These are phyloP conservation scores for Mastacembelus armatus DNA, from an alignment of 2,797 vertebrate genomes.

Conservation along the genomic window DNA sequence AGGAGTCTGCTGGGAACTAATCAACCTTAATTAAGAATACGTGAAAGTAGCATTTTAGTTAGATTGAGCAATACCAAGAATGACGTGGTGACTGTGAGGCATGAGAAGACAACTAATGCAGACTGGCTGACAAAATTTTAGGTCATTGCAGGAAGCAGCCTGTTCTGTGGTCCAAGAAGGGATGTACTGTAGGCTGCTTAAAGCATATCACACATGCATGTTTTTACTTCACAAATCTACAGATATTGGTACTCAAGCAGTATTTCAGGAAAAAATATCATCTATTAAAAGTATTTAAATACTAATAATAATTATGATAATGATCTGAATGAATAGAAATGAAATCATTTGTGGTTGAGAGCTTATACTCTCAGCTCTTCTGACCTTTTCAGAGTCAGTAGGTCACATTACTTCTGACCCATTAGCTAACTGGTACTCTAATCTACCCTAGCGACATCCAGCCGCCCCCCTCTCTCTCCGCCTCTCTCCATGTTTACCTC, in stretches of 20 bases:
- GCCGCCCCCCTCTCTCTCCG: conserved; percentile 36
- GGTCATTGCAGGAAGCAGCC: not conserved
- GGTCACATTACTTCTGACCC: conserved; percentile 76
- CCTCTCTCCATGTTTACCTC: conserved; percentile 56
- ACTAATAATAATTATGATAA: not conserved
- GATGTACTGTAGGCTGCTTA: not conserved
- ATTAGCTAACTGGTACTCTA: conserved; percentile 72
- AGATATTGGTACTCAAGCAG: not conserved
- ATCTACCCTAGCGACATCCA: conserved; percentile 65
- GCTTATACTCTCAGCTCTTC: conserved; percentile 17
- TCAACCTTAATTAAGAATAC: conserved; percentile 4
- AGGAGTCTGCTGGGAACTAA: not conserved
- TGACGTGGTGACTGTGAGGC: conserved; percentile 5
- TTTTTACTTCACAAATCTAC: not conserved
- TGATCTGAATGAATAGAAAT: conserved; percentile 18
- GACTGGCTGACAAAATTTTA: not conserved
- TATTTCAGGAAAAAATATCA: not conserved
- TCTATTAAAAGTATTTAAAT: no score
- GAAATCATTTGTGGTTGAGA: conserved; percentile 4
- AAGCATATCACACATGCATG: not conserved
- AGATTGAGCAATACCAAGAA: conserved; percentile 5
- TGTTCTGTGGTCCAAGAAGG: not conserved
- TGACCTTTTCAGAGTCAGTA: conserved; percentile 69
- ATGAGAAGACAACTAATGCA: conserved; percentile 4
- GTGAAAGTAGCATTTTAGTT: not conserved